Evolutionary conservation across 2,113 vertebrate genomes (phyloP).

Genomic region (Neodon shergylaensis): DNA sequence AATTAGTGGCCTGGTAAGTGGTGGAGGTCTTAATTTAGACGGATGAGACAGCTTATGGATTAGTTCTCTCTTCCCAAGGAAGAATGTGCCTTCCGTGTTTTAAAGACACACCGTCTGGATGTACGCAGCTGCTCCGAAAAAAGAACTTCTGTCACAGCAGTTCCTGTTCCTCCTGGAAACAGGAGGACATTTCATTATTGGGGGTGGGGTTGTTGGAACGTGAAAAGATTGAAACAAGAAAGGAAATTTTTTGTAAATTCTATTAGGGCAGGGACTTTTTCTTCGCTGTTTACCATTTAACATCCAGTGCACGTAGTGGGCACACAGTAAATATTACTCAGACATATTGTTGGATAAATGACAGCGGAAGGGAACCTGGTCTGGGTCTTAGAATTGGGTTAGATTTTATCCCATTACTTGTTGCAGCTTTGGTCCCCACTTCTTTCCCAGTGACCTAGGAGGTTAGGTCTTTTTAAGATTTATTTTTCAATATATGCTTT

Average conservation of each 20-base stretch:
- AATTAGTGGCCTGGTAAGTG: conserved; percentile 71
- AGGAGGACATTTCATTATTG: conserved; percentile 14
- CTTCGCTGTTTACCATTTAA: not conserved
- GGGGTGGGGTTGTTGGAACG: conserved; percentile 21
- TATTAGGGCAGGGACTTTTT: not conserved
- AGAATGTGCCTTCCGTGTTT: conserved; percentile 36
- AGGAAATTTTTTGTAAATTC: not conserved
- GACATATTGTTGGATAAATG: not conserved
- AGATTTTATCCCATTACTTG: not conserved
- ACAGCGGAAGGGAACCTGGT: not conserved
- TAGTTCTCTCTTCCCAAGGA: conserved; percentile 1
- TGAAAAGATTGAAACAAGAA: not conserved
- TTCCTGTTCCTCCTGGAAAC: conserved; percentile 28
- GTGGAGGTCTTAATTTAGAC: conserved; percentile 56
- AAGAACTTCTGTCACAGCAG: not conserved
- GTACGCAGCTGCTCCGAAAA: not conserved
- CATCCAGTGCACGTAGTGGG: not conserved
- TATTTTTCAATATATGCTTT: not conserved
- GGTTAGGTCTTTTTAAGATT: not conserved
- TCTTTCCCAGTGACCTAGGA: not conserved
- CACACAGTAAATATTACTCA: not conserved
- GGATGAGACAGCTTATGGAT: not conserved
- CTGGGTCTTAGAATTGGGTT: not conserved
- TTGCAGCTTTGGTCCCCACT: not conserved
- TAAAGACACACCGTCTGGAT: not conserved